Conservation (phyloP, 2,797 vertebrate species). For the Australoheros facetus region DNA sequence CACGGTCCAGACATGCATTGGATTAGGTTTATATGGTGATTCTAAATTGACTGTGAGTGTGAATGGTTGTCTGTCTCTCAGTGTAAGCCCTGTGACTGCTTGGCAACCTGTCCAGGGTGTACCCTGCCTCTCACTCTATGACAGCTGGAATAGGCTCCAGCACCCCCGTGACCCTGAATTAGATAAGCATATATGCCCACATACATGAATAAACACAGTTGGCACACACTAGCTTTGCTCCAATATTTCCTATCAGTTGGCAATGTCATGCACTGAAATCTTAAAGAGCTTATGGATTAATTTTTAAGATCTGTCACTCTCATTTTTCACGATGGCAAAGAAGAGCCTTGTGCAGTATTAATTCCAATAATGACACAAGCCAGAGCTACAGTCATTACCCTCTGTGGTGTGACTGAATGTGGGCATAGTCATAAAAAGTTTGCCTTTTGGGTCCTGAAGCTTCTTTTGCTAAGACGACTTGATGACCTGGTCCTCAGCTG, state of each 20-base stretch:
- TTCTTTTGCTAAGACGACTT: background rate
- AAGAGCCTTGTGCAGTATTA: background rate
- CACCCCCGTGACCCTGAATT: too few species aligned
- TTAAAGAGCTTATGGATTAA: slow-evolving; percentile 23
- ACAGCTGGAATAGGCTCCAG: too few species aligned
- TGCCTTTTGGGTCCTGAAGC: slow-evolving; percentile 21
- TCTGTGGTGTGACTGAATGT: slow-evolving; percentile 15
- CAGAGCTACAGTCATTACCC: background rate
- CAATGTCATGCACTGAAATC: slow-evolving; percentile 15
- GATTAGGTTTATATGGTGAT: too few species aligned
- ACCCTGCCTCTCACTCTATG: too few species aligned
- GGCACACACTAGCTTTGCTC: background rate
- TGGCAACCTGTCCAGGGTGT: too few species aligned
- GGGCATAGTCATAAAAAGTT: slow-evolving; percentile 16
- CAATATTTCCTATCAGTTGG: background rate
- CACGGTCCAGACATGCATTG: too few species aligned
- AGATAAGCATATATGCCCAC: background rate
- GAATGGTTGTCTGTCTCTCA: too few species aligned
- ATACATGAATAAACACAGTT: slow-evolving; percentile 8
- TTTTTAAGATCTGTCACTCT: slow-evolving; percentile 18
- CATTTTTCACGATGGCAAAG: slow-evolving; percentile 5
- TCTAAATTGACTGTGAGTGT: too few species aligned
- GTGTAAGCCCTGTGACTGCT: too few species aligned
- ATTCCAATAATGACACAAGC: background rate
- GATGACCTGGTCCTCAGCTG: slow-evolving; percentile 42